Evolutionary conservation across 2,797 vertebrate genomes (phyloP).

Genomic region (Danio choprae): DNA sequence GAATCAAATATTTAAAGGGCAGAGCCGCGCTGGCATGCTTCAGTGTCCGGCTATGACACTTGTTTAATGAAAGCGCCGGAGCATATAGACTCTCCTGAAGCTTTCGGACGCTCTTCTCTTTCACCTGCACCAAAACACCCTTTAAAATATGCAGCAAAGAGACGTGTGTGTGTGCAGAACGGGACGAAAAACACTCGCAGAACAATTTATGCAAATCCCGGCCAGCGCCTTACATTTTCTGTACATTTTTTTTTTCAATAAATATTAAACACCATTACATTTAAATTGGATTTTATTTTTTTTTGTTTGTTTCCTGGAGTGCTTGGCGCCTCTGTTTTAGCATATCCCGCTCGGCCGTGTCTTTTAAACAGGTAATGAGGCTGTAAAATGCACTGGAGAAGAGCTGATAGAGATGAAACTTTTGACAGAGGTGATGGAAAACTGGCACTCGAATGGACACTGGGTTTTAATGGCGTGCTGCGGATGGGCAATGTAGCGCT

Average conservation of each 20-base stretch:
- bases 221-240: constrained; percentile 77
- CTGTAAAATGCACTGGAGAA: constrained; percentile 71
- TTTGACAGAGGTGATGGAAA: constrained; percentile 51
- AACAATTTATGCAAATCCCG: constrained; percentile 84
- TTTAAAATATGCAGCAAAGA: constrained; percentile 63
- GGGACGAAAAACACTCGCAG: constrained; percentile 66
- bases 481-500: not conserved
- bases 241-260: constrained; percentile 83
- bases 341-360: constrained; percentile 72
- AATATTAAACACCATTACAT: constrained; percentile 86
- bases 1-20: constrained; percentile 68
- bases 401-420: constrained; percentile 63
- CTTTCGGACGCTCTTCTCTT: constrained; percentile 56
- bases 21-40: constrained; percentile 47
- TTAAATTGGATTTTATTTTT: constrained; percentile 80
- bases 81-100: constrained; percentile 48
- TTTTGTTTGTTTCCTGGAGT: constrained; percentile 53
- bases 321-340: constrained; percentile 72
- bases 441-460: constrained; percentile 46
- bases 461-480: not conserved
- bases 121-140: constrained; percentile 50
- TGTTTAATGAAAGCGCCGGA: constrained; percentile 63
- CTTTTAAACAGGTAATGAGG: constrained; percentile 79
- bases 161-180: constrained; percentile 47
- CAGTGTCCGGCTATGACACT: constrained; percentile 59